Base-by-base conservation (phyloP, 1,140 invertebrate genomes). In the Musca domestica region DNA sequence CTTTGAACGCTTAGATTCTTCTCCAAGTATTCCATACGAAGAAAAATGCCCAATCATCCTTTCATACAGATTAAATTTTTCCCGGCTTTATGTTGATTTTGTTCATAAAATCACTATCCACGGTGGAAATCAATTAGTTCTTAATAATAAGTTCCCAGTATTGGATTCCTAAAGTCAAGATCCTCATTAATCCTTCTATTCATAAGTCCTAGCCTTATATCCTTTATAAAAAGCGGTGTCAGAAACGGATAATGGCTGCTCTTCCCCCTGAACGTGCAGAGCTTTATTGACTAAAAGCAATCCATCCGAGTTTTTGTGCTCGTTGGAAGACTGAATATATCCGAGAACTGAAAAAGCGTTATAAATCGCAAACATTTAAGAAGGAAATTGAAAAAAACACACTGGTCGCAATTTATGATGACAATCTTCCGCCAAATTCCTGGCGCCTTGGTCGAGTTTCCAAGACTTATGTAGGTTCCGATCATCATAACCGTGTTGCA, bases 181-280 rank as follows among this genome's bases (percentile, higher is more conserved):
- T 49, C 48, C 7, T 23, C 63, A 5, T 14, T 22, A 46, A 64
- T 48, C 22, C 34, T 15, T 22, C 19, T 12, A 64, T 64, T 47
- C 19, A 25, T 23, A 46, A 49, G 15, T 46, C n/a, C 19, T 12
- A 46, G n/a, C 3, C 14, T 10, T 64, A 46, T 46, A 23, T 48
- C 10, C 25, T 17, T 15, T 47, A 64, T 23, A 47, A 49, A 22
- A 64, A 64, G 22, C 17, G 23, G 17, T n/a, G n/a, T n/a, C n/a
- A n/a, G n/a, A n/a, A n/a, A n/a, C n/a, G n/a, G n/a, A n/a, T n/a
- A n/a, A n/a, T 23, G 73, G 67, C 67, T 12, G 58, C 58, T 25
- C 27, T 71, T n/a, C 72, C 73, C 6, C 6, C 51, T 34, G 23
- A 30, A 46, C 22, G 80, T 61, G 69, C 81, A 1, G 69, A 23